Base-by-base conservation (phyloP, 2,888 invertebrate genomes). In the Drosophila greeni region DNA sequence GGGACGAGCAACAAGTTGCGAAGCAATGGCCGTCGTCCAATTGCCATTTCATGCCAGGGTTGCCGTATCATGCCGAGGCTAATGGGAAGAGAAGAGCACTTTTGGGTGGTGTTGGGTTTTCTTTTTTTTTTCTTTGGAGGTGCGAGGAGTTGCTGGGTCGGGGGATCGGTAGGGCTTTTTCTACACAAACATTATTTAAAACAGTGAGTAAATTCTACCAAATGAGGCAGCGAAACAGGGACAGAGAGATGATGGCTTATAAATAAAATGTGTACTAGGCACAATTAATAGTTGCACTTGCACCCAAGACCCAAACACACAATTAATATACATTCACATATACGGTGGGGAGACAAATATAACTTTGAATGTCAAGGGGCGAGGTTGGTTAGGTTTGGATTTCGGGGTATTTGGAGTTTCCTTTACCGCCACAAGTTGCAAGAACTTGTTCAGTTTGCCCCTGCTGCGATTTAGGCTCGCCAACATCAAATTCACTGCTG, bases 351-450 rank as follows among this genome's bases (percentile, higher is more conserved):
- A 67, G 45, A 59, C 43, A 47, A 59, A 69, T 51, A 70, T 57
- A 51, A 67, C 54, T 64, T 52, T 75, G 70, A 56, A 68, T 67
- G 52, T 71, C 64, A 74, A 56, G 61, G 74, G 76, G 71, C 54
- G 62, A 55, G 58, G 52, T 61, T 56, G 37, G 11, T 43, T 37
- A 14, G 45, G 31, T 8, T 31, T 47, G 45, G 31, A 47, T 31
- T 31, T 31, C 5, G 14, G 45, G 45, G 45, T 31, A 14, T 37
- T 75, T 85, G 86, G 86, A 52, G 62, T 40, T 65, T 42, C 71
- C 78, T 78, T 81, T 87, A 88, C 88, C 88, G 86, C 87, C 79
- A 87, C 82, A 79, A 86, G 84, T 70, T 86, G 87, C 82, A 88
- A 87, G 85, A 88, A 84, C 85, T 87, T 86, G 75, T 84, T 85